Evolutionary conservation across 2,888 invertebrate genomes (phyloP), one percentile per base, ranked within the genome.

Genomic region (Brachyopa scutellaris): DNA sequence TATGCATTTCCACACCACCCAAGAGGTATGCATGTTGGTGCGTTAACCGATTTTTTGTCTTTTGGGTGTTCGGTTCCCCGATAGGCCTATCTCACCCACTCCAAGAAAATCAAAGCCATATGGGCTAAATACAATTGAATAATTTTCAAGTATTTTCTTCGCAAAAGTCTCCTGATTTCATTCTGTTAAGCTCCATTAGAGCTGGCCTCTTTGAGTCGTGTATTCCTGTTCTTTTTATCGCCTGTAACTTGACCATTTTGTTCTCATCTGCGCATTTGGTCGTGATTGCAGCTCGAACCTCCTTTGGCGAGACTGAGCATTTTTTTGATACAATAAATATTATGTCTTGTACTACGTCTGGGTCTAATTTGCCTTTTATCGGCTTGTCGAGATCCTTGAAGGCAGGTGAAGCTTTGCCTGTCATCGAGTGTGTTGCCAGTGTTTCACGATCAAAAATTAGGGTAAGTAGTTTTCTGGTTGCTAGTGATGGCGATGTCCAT

Each of bases 181-280:
- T 23, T 13, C 5, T 8, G 8, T 38, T 38, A 1, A 23, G 9
- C 3, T 38, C 38, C 13, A 8, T 26, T 26, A 23, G 15, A 26
- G 26, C 3, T 1, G 23, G 1, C 13, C 23, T 57, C 1, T 29
- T 26, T 2, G 2, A 2, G n/a, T 15, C 23, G 4, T 2, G 0
- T 3, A 23, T 2, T 1, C 1, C 7, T 7, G 19, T n/a, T 19
- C 1, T 11, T 9, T 55, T 57, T 4, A 23, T 0, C 4, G 38
- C 8, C 26, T 23, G 29, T n/a, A 51, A 15, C 85, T 92, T 92
- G 86, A 91, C 91, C 88, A 93, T 89, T 87, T 93, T 93, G 45
- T 93, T 92, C 88, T 94, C 93, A 84, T 93, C 93, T 0, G 93
- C 92, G 84, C 93, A 94, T 86, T 93, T 93, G 0, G 92, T 92